Conservation (phyloP, 2,888 invertebrate genomes). For the Prostheceraeus crozeri region DNA sequence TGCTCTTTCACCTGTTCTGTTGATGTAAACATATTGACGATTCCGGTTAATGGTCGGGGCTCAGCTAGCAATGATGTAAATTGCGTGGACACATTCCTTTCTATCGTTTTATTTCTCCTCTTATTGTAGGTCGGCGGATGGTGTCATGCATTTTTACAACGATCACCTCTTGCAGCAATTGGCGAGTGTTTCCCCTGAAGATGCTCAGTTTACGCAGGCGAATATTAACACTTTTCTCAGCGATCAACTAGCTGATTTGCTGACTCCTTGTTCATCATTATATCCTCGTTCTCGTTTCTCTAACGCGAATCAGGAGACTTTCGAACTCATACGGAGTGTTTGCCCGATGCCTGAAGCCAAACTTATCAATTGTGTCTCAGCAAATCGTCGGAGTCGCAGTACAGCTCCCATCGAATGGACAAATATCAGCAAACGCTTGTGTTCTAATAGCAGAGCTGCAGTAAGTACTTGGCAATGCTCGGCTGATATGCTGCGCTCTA, state of each 20-base stretch:
- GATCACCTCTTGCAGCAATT: no score
- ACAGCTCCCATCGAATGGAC: slow-evolving; percentile 18
- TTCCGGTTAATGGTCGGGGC: no score
- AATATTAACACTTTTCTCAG: slow-evolving; percentile 49
- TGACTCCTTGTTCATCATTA: slow-evolving; percentile 37
- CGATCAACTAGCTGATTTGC: slow-evolving; percentile 46
- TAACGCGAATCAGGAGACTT: slow-evolving; percentile 49
- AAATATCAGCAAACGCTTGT: not conserved
- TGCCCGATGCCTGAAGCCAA: slow-evolving; percentile 51
- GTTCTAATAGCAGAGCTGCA: not conserved
- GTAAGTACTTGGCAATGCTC: no score
- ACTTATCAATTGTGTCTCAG: slow-evolving; percentile 42
- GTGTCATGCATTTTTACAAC: no score
- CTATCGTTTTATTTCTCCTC: no score
- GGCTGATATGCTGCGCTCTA: slow-evolving; percentile 22
- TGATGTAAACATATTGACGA: no score
- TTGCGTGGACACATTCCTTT: no score
- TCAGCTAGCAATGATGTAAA: no score
- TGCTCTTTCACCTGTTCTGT: no score
- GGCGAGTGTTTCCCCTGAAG: no score
- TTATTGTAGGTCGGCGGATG: no score
- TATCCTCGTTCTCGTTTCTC: slow-evolving; percentile 31
- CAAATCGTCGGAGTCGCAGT: slow-evolving; percentile 5
- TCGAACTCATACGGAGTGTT: slow-evolving; percentile 49
- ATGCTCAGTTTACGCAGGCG: slow-evolving; percentile 7